A percentile compares a stretch with the other conserved stretches of the same genome.
Evolutionary conservation across 2,888 invertebrate species (phyloP).

Genomic region (Stenoptilia bipunctidactyla): DNA sequence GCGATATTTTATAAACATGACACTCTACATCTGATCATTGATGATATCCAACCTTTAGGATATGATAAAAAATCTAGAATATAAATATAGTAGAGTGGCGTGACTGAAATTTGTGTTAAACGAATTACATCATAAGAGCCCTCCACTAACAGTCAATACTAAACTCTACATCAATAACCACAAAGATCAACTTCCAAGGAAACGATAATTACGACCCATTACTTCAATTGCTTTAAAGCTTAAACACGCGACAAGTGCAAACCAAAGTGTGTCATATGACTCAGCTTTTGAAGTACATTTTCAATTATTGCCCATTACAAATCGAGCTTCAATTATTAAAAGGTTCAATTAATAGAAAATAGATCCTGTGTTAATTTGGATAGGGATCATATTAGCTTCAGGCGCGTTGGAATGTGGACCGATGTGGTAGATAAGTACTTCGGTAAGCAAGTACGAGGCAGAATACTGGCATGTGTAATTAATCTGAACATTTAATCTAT

Average conservation of each 20-base stretch:
- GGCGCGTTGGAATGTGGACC: conserved; percentile 39
- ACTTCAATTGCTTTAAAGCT: conserved; percentile 32
- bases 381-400: conserved; percentile 35
- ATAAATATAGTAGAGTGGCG: conserved; percentile 51
- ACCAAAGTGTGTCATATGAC: conserved; percentile 34
- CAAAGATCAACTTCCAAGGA: conserved; percentile 37
- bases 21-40: conserved; percentile 21
- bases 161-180: conserved; percentile 27
- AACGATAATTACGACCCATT: conserved; percentile 40
- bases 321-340: conserved; percentile 51
- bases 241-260: conserved; percentile 25
- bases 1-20: conserved; percentile 21
- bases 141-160: conserved; percentile 25
- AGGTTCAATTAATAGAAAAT: conserved; percentile 37
- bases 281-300: conserved; percentile 33
- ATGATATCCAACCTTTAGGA: conserved; percentile 25
- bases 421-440: conserved; percentile 42
- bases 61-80: conserved; percentile 28
- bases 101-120: conserved; percentile 46
- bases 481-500: conserved; percentile 53
- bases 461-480: conserved; percentile 43
- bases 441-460: conserved; percentile 33
- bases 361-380: conserved; percentile 29
- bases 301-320: conserved; percentile 29
- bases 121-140: conserved; percentile 35